phyloP scores from a whole-genome alignment of 2,888 invertebrate species.

The Brachyopa scutellaris region DNA sequence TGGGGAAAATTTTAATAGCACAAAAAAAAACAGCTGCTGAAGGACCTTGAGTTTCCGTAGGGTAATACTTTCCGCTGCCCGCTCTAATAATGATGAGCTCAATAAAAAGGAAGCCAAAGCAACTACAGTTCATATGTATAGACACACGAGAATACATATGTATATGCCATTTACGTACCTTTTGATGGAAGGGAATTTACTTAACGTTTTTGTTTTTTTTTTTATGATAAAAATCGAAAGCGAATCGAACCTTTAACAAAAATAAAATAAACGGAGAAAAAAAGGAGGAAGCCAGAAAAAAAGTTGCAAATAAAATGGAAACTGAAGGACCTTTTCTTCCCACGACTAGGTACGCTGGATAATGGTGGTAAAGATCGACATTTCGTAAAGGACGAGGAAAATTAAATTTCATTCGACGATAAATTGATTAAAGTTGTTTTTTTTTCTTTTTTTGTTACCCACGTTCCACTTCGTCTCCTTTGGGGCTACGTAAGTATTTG shows the following conservation, averaged over 20 bases:
- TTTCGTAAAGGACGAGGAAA: conserved; percentile 58
- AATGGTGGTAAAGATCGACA: conserved; percentile 28
- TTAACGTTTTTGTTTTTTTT: background rate
- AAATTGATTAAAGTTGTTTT: conserved; percentile 65
- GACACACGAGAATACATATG: background rate
- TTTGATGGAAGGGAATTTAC: conserved; percentile 15
- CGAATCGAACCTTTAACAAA: conserved; percentile 41
- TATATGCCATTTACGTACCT: no score
- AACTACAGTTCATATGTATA: conserved; percentile 30
- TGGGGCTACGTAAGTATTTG: conserved; percentile 46
- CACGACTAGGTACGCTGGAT: background rate
- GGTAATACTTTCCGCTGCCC: conserved; percentile 42
- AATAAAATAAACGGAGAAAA: conserved; percentile 20
- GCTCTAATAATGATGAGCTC: conserved; percentile 57
- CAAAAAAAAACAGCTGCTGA: background rate
- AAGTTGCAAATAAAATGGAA: conserved; percentile 19
- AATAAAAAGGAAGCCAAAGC: conserved; percentile 50
- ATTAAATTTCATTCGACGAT: conserved; percentile 68
- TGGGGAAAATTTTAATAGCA: background rate
- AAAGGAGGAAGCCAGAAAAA: no score
- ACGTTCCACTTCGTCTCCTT: background rate
- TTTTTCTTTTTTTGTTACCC: conserved; percentile 7
- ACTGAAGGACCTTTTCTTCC: conserved; percentile 51
- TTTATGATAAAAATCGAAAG: conserved; percentile 14
- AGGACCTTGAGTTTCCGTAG: conserved; percentile 32